These are phyloP conservation scores for Chironomus striatipennis DNA, from an alignment of 1,140 invertebrate species.

Conservation along the genomic window DNA sequence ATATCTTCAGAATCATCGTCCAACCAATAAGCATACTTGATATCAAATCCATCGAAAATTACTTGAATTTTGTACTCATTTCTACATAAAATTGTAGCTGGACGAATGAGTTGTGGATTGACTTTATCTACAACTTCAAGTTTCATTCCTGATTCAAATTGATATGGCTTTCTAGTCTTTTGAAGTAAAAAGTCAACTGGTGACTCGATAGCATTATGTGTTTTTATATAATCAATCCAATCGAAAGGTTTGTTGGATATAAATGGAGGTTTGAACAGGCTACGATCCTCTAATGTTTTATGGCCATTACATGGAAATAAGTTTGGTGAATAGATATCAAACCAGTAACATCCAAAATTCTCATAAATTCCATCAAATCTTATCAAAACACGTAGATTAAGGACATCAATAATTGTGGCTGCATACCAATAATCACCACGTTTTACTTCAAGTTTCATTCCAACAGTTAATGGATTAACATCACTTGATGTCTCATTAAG, in stretches of 20 bases:
- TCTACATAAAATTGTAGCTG: conserved; percentile 73
- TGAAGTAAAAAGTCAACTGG: conserved; percentile 65
- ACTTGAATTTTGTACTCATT: conserved; percentile 70
- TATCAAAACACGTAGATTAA: conserved; percentile 77
- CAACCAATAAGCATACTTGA: conserved; percentile 78
- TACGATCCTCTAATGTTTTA: conserved; percentile 59
- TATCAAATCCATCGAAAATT: conserved; percentile 86
- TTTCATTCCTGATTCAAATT: conserved; percentile 82
- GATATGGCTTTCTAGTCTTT: conserved; percentile 62
- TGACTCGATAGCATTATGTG: conserved; percentile 65
- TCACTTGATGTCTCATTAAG: conserved; percentile 40
- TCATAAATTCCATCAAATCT: conserved; percentile 95
- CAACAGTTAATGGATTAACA: conserved; percentile 63
- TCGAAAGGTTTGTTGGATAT: conserved; percentile 53
- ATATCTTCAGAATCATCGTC: conserved; percentile 85
- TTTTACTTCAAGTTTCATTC: conserved; percentile 89
- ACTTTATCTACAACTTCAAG: conserved; percentile 85
- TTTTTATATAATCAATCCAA: conserved; percentile 77
- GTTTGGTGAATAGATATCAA: conserved; percentile 77
- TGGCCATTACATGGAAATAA: conserved; percentile 94
- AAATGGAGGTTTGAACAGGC: conserved; percentile 81
- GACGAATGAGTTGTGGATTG: conserved; percentile 64
- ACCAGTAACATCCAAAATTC: conserved; percentile 85
- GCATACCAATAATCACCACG: conserved; percentile 67
- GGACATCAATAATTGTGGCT: conserved; percentile 75